Conservation (phyloP, 92 coral and sea anemone species). For the Zoanthus sociatus region DNA sequence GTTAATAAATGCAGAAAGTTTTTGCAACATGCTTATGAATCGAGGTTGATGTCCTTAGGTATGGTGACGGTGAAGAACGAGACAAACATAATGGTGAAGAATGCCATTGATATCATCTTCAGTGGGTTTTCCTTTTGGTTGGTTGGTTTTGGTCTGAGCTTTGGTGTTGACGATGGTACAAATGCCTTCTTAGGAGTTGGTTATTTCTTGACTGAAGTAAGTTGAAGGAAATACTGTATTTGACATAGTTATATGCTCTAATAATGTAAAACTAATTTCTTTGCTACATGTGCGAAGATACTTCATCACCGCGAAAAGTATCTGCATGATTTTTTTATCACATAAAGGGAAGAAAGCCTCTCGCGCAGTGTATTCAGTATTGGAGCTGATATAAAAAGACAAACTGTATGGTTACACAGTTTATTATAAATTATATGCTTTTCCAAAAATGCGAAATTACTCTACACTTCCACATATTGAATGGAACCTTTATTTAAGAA, state of each 20-base stretch:
- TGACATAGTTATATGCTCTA: background rate
- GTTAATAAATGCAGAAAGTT: no score
- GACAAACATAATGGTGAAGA: slow-evolving; percentile 73
- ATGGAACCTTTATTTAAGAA: no score
- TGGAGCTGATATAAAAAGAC: no score
- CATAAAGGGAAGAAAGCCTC: no score
- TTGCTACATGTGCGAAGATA: background rate
- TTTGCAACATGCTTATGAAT: no score
- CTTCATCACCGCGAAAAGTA: no score
- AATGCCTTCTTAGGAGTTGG: slow-evolving; percentile 73
- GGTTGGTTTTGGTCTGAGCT: slow-evolving; percentile 71
- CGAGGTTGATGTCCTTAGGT: slow-evolving; percentile 18
- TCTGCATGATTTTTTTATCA: no score
- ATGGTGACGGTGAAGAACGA: slow-evolving; percentile 71
- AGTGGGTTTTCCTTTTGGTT: slow-evolving; percentile 73
- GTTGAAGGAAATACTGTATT: background rate
- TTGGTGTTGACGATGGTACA: slow-evolving; percentile 67
- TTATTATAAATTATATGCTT: no score
- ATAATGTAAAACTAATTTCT: background rate
- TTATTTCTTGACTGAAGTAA: slow-evolving; percentile 61
- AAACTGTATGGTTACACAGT: no score
- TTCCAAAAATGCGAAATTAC: no score
- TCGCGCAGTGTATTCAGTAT: no score
- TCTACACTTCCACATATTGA: no score
- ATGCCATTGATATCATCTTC: slow-evolving; percentile 73